A percentile compares a stretch with the other conserved stretches of the same genome.
phyloP scores from a whole-genome alignment of 2,888 invertebrate genomes.

The Mimas tiliae region DNA sequence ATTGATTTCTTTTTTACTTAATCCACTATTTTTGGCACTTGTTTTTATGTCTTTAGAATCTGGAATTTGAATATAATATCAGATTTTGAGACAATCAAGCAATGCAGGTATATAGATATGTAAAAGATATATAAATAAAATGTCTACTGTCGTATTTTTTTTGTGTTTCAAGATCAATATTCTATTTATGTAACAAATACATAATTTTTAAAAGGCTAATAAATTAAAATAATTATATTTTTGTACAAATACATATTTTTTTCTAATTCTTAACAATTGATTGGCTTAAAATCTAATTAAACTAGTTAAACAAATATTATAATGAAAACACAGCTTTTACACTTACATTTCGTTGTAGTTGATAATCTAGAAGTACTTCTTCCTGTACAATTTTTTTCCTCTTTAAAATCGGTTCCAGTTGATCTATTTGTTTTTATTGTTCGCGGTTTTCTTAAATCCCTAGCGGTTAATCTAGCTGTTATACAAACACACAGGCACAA shows the following conservation, averaged over 20 bases:
- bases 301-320: not conserved
- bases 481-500: not conserved
- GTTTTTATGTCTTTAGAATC: constrained; percentile 7
- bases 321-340: not conserved
- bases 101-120: not conserved
- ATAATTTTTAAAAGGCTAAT: no score
- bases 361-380: constrained; percentile 52
- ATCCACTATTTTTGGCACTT: constrained; percentile 17
- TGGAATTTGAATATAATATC: not conserved
- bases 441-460: constrained; percentile 40
- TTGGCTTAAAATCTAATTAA: no score
- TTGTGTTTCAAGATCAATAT: no score
- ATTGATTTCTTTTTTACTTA: constrained; percentile 19
- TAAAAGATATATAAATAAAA: no score
- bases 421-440: constrained; percentile 48
- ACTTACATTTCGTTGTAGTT: constrained; percentile 57
- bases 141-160: no score
- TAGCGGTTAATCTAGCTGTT: constrained; percentile 54
- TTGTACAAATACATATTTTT: no score
- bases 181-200: no score
- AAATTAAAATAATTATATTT: no score
- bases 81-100: not conserved
- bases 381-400: constrained; percentile 47
- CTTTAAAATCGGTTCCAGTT: constrained; percentile 46
- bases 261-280: no score